A percentile compares a stretch with the other conserved stretches of the same genome.
Conservation (phyloP, 2,797 vertebrate genomes). For the Florisuga fusca region DNA sequence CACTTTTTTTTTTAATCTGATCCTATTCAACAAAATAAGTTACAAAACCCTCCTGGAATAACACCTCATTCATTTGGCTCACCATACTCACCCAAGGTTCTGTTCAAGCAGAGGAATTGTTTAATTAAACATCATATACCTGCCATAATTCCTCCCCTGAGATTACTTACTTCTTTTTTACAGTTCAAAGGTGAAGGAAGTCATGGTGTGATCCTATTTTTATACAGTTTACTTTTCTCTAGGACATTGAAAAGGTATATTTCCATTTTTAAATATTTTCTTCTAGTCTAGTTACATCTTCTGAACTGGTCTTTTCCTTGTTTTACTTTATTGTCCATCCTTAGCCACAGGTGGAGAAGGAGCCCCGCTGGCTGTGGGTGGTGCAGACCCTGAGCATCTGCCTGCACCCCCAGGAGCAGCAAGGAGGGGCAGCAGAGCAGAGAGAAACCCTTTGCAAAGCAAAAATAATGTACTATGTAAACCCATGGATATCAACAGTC, state of each 20-base stretch:
- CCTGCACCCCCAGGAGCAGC: neutral
- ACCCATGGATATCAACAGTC: neutral
- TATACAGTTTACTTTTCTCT: constrained; percentile 90
- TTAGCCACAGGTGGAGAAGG: fast-evolving
- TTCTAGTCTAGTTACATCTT: neutral
- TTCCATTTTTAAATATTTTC: neutral
- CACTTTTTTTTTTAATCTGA: neutral
- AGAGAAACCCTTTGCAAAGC: neutral
- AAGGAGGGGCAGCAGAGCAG: neutral
- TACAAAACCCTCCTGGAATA: neutral
- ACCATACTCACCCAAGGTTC: neutral
- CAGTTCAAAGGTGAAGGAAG: constrained; percentile 86
- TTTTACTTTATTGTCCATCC: neutral
- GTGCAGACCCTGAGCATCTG: neutral
- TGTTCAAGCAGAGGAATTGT: neutral
- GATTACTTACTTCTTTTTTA: constrained; percentile 3
- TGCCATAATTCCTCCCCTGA: neutral
- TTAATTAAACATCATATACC: neutral
- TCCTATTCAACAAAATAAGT: neutral
- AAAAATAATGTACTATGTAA: fast-evolving
- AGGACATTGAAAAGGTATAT: constrained; percentile 85
- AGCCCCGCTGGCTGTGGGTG: neutral
- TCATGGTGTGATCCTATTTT: constrained; percentile 88
- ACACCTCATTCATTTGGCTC: neutral
- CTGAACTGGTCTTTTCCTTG: neutral